A percentile compares a stretch with the other conserved stretches of the same genome.
Conservation (phyloP, 2,113 vertebrate species). For the Mugil cephalus region DNA sequence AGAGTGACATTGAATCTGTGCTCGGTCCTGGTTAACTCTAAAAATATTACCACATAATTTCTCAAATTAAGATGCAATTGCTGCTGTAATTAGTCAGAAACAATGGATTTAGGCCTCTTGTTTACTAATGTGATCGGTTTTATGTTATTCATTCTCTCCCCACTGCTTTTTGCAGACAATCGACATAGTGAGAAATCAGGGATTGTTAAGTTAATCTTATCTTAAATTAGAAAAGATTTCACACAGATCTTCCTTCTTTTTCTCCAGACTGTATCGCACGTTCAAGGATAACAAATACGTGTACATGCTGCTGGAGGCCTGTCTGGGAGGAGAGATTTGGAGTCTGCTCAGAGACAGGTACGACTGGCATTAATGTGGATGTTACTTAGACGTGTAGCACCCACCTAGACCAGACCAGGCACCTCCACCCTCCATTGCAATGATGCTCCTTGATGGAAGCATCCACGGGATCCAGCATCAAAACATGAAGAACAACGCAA, state of each 20-base stretch:
- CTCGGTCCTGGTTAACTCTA: not conserved
- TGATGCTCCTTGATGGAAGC: too few relatives aligned
- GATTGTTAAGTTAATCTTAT: too few relatives aligned
- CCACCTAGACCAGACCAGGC: too few relatives aligned
- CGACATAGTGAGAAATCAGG: too few relatives aligned
- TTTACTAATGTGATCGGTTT: too few relatives aligned
- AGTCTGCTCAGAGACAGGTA: constrained; percentile 86
- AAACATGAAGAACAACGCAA: too few relatives aligned
- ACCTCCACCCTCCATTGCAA: too few relatives aligned
- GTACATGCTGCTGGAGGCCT: constrained; percentile 86
- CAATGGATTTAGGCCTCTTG: too few relatives aligned
- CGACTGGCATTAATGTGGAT: not conserved
- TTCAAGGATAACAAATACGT: constrained; percentile 84
- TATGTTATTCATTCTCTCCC: not conserved
- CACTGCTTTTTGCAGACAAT: constrained; percentile 3
- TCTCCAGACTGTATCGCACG: constrained; percentile 79
- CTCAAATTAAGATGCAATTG: not conserved
- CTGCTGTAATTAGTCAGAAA: too few relatives aligned
- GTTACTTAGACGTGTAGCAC: too few relatives aligned
- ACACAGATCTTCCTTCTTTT: not conserved
- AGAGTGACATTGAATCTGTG: not conserved
- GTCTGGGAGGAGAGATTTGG: constrained; percentile 85
- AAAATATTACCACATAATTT: not conserved
- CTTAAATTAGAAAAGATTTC: too few relatives aligned
- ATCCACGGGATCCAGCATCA: too few relatives aligned